Base-by-base conservation (phyloP, 2,888 invertebrate genomes). In the Hyposoter didymator region DNA sequence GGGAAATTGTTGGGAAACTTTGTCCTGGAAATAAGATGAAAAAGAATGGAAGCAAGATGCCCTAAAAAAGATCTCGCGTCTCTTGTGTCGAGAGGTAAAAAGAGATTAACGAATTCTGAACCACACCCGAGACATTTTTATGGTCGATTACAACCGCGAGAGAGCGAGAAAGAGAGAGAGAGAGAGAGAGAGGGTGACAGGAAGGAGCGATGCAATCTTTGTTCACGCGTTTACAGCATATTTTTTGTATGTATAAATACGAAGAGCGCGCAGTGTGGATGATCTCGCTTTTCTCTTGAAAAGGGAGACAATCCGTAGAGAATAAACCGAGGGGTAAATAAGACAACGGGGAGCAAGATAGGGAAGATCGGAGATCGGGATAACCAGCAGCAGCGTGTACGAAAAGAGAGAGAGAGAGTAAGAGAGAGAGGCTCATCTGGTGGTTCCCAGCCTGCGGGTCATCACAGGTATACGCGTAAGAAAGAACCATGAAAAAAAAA, bases 21-120 rank as follows among this genome's bases (percentile, higher is more conserved):
- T 43, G 72, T 55, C 66, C 35, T 19, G 66, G 17, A 64, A 69
- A 64, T 70, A 78, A 47, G 47, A 59, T 17, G 64, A 69, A 64
- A 64, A 84, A 45, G 84, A 87, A 73, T 67, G 52, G 52, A 45
- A 55, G 32, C 4, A 52, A 55, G 28, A 5, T 28, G 52, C n/a
- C 22, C 28, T 19, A 75, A 39, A 76, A 43, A 45, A 84, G 64
- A 59, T 4, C 59, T 70, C 70, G 22, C 70, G 49, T 74, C 59
- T 39, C 74, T 73, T 49, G 70, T 78, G 69, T 82, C 82, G 80
- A 78, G 88, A 55, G 45, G 86, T 88, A 87, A 89, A 89, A 89
- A 88, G 90, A 89, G 90, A 91, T 90, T 90, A 91, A 91, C 90
- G 89, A 91, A 91, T 89, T 90, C 87, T 83, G 88, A 87, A 84